phyloP scores from a whole-genome alignment of 1,140 invertebrate genomes.

The Bombus affinis region DNA sequence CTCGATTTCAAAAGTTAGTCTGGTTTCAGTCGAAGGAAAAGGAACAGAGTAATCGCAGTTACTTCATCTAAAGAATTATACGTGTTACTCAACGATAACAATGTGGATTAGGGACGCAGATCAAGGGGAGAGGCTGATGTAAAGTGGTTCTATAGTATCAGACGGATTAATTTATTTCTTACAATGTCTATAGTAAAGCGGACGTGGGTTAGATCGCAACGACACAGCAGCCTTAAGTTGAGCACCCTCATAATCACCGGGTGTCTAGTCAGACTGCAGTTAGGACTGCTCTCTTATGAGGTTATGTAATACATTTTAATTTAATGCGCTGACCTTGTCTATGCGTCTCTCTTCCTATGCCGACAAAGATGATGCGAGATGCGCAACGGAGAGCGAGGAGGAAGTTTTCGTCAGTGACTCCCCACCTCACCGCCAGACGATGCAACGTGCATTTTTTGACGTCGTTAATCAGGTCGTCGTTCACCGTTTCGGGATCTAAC shows the following conservation, averaged over 20 bases:
- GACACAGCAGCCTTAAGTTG: constrained; percentile 54
- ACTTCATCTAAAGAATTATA: background rate
- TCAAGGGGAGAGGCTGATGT: background rate
- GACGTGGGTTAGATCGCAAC: background rate
- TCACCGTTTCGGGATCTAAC: constrained; percentile 43
- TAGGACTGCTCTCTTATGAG: constrained; percentile 71
- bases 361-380: constrained; percentile 53
- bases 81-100: background rate
- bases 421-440: constrained; percentile 59
- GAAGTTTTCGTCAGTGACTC: constrained; percentile 66
- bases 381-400: constrained; percentile 61
- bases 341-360: constrained; percentile 77
- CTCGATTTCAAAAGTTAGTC: background rate
- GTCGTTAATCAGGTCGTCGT: constrained; percentile 46
- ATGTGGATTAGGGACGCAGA: background rate
- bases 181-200: no score
- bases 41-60: background rate
- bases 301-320: constrained; percentile 79
- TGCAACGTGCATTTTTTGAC: constrained; percentile 68
- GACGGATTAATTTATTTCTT: background rate
- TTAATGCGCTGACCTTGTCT: constrained; percentile 80
- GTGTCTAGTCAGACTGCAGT: constrained; percentile 76
- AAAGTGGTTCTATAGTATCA: constrained; percentile 4
- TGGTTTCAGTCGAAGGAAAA: no score
- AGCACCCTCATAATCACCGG: constrained; percentile 76